Conservation (phyloP, 2,888 invertebrate species). For the Meandrusa payeni region DNA sequence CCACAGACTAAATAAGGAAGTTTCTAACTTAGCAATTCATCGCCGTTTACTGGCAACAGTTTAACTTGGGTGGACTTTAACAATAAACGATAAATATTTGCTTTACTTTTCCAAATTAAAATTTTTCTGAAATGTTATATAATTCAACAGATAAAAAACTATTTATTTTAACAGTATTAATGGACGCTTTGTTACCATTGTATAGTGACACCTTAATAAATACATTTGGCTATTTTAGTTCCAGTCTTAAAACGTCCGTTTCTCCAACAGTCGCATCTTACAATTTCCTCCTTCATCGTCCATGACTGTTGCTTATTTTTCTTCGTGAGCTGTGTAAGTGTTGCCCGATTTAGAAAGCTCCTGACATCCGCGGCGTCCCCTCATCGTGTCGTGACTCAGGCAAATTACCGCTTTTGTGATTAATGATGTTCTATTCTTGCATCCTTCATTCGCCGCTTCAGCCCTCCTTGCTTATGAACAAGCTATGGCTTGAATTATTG, state of each 20-base stretch:
- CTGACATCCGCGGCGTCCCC: conserved; percentile 64
- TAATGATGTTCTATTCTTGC: conserved; percentile 72
- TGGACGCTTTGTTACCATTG: no score
- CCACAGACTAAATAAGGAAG: conserved; percentile 55
- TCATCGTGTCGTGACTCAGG: conserved; percentile 68
- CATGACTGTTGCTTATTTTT: conserved; percentile 48
- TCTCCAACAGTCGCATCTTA: conserved; percentile 1
- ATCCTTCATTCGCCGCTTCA: conserved; percentile 46
- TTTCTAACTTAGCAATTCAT: conserved; percentile 52
- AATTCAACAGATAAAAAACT: no score
- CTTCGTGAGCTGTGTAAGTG: conserved; percentile 49
- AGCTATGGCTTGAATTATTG: no score
- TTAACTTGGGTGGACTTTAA: conserved; percentile 54
- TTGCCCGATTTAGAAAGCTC: conserved; percentile 68
- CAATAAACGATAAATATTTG: no score
- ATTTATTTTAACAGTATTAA: no score
- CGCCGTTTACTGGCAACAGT: conserved; percentile 39
- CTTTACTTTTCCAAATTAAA: no score
- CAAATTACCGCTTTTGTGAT: conserved; percentile 74
- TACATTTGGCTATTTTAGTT: no score
- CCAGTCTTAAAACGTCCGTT: neutral
- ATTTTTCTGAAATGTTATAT: no score
- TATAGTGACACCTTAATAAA: no score
- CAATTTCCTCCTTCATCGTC: conserved; percentile 25
- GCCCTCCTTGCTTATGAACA: conserved; percentile 67